phyloP scores from a whole-genome alignment of 2,888 invertebrate species.

The Drosophila setosimentum region DNA sequence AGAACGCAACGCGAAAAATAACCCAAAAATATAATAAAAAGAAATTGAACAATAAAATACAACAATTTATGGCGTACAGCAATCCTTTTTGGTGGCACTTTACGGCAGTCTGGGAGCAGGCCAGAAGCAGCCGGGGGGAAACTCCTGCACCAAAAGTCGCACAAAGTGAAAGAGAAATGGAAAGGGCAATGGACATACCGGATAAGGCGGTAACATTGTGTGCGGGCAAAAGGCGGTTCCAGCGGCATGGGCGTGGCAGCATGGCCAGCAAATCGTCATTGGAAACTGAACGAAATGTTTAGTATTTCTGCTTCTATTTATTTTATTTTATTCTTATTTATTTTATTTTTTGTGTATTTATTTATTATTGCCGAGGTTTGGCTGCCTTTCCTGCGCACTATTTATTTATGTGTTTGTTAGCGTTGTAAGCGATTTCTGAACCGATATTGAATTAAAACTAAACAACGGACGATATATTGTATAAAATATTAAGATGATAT shows the following conservation, averaged over 20 bases:
- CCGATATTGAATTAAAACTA: conserved; percentile 42
- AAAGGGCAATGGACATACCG: conserved; percentile 37
- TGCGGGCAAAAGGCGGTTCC: conserved; percentile 41
- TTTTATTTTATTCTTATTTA: conserved; percentile 38
- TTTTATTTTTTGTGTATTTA: conserved; percentile 51
- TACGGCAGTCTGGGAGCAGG: conserved; percentile 33
- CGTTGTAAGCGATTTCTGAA: conserved; percentile 22
- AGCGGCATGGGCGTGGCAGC: conserved; percentile 45
- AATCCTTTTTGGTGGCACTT: conserved; percentile 77
- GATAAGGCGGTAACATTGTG: conserved; percentile 65
- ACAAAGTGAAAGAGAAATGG: not conserved
- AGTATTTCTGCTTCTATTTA: conserved; percentile 64
- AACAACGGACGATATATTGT: conserved; percentile 18
- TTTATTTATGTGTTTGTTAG: conserved; percentile 49
- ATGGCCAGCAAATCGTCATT: conserved; percentile 69
- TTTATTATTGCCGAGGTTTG: conserved; percentile 61
- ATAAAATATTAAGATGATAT: conserved; percentile 47
- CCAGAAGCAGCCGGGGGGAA: conserved; percentile 11
- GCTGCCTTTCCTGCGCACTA: conserved; percentile 12
- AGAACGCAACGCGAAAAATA: conserved; percentile 66
- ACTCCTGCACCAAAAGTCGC: conserved; percentile 65
- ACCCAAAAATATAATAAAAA: conserved; percentile 77
- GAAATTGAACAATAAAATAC: conserved; percentile 81
- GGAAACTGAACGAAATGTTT: conserved; percentile 79
- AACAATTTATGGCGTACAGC: conserved; percentile 78